phyloP scores from a whole-genome alignment of 53 echinoderm and acorn worm genomes.

The Luidia sarsii region DNA sequence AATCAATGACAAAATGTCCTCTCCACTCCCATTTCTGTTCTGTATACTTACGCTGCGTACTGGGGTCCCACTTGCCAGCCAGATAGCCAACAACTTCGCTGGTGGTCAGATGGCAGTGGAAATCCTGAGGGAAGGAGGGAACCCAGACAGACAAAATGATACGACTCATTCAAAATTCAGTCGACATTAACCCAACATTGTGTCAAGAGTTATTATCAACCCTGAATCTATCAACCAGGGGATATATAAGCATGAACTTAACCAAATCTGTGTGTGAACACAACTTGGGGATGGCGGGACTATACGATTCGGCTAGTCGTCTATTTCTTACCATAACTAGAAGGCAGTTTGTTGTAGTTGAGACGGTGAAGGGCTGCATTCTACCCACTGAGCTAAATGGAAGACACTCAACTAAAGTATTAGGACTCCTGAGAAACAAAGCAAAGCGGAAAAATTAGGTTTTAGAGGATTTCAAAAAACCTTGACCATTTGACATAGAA shows the following conservation, averaged over 20 bases:
- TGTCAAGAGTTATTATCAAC: too few species aligned
- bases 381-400: constrained; percentile 89
- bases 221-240: too few species aligned
- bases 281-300: too few species aligned
- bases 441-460: not conserved
- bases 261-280: too few species aligned
- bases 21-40: too few species aligned
- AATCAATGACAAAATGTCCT: too few species aligned
- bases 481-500: not conserved
- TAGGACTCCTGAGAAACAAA: constrained; percentile 65
- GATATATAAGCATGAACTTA: too few species aligned
- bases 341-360: constrained; percentile 94
- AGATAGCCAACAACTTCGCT: constrained; percentile 96
- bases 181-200: too few species aligned
- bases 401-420: constrained; percentile 89
- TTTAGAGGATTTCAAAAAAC: too few species aligned
- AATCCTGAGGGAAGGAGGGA: constrained; percentile 72
- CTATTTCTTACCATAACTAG: constrained; percentile 86
- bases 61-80: constrained; percentile 94
- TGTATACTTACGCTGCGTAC: constrained; percentile 84
- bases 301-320: too few species aligned
- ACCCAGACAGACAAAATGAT: not conserved
- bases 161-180: too few species aligned
- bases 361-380: constrained; percentile 98
- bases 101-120: constrained; percentile 96